Evolutionary conservation across 2,113 vertebrate species (phyloP), one percentile per base, ranked within the genome.

Genomic region (Grus americana): DNA sequence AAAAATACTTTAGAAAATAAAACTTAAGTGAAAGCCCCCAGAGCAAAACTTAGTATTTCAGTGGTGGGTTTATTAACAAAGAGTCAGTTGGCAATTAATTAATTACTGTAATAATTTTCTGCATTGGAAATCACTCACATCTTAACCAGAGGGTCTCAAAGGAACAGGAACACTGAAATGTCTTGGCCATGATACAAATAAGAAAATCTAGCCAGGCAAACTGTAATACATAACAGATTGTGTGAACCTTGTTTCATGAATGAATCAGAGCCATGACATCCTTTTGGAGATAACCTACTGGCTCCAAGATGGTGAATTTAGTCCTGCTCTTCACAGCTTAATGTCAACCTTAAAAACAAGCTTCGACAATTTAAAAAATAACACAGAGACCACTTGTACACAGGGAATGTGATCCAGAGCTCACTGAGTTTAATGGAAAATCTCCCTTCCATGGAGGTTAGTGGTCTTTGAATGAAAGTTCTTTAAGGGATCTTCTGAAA

Each of bases 161-260:
- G 47, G 88, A 88, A 90, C n/a, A 50, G 30, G 82, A 97, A 79
- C 59, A 52, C 52, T 81, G 62, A 94, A 88, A 72, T 87, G 58
- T 52, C 68, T 95, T 95, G 86, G 95, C 94, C 71, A 78, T 78
- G 79, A 90, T 65, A 82, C 79, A 96, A 92, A 96, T 30, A 94
- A 65, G 66, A 93, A 94, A 93, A 90, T 79, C 61, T 54, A 86
- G 85, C 44, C 66, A 90, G 92, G 67, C 47, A 89, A 90, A 67
- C 57, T 95, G 62, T 82, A 97, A 74, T 83, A 75, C 52, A 85
- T 90, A 93, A 94, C 93, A 95, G 87, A 78, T 92, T 97, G 95
- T 92, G 79, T 87, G 89, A 96, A 82, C 68, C 15, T 86, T 84
- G 24, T 85, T 95, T 87, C 80, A 79, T 89, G 92, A 93, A 93